Conservation (phyloP, 2,888 invertebrate species). For the Chromoteleia sp. region DNA sequence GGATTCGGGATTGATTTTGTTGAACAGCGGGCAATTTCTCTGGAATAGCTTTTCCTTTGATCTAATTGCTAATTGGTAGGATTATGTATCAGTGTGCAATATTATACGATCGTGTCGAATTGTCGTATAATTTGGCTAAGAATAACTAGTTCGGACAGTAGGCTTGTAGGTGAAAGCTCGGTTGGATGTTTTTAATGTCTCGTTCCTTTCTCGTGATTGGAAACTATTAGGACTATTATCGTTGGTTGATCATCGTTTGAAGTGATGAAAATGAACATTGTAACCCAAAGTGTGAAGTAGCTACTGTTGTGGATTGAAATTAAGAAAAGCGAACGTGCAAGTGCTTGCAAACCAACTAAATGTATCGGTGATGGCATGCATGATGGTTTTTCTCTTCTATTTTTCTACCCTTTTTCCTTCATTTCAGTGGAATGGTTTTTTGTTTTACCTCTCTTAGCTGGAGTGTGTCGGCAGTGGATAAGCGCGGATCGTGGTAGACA, state of each 20-base stretch:
- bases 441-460: slow-evolving; percentile 88
- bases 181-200: slow-evolving; percentile 21
- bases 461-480: slow-evolving; percentile 90
- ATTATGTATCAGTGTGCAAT: slow-evolving; percentile 43
- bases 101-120: slow-evolving; percentile 47
- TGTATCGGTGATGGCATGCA: slow-evolving; percentile 61
- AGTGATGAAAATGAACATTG: slow-evolving; percentile 10
- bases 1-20: slow-evolving; percentile 3
- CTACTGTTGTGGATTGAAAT: slow-evolving; percentile 49
- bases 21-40: slow-evolving; percentile 14
- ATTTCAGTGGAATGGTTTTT: slow-evolving; percentile 27
- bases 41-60: slow-evolving; percentile 27
- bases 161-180: slow-evolving; percentile 48
- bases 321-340: slow-evolving; percentile 64
- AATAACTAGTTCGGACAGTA: slow-evolving; percentile 28
- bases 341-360: slow-evolving; percentile 59
- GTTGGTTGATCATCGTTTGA: slow-evolving; percentile 13
- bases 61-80: slow-evolving; percentile 46
- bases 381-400: slow-evolving; percentile 21
- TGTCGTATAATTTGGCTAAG: slow-evolving; percentile 38
- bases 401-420: slow-evolving; percentile 84
- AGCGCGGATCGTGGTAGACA: slow-evolving; percentile 95
- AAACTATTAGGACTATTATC: slow-evolving; percentile 23
- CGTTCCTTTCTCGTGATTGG: slow-evolving; percentile 20
- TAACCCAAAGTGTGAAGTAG: slow-evolving; percentile 26